These are phyloP conservation scores for Exocentrus adspersus DNA, from an alignment of 2,888 invertebrate genomes.

Conservation along the genomic window DNA sequence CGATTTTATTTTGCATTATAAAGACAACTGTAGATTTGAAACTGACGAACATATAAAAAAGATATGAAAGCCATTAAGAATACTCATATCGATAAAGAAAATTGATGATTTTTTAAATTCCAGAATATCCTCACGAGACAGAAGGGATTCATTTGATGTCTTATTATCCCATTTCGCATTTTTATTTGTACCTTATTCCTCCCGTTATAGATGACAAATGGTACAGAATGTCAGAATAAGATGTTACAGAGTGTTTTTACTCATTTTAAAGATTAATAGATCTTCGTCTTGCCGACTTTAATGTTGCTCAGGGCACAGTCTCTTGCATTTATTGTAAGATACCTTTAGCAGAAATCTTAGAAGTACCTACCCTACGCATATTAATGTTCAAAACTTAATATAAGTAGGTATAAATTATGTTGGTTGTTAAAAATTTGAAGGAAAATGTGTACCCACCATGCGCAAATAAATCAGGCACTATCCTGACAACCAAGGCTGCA, in stretches of 20 bases:
- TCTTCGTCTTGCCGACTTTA: constrained; percentile 33
- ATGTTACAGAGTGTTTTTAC: constrained; percentile 49
- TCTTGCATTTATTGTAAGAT: too few relatives aligned
- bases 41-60: too few relatives aligned
- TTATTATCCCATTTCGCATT: constrained; percentile 26
- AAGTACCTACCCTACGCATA: too few relatives aligned
- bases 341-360: too few relatives aligned
- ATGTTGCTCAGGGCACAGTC: constrained; percentile 11
- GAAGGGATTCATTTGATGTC: constrained; percentile 26
- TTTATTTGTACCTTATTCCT: constrained; percentile 29
- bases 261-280: constrained; percentile 51
- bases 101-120: constrained; percentile 20
- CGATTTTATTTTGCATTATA: too few relatives aligned
- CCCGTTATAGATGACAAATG: constrained; percentile 45
- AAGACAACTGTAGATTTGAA: too few relatives aligned
- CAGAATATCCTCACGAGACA: constrained; percentile 21
- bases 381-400: too few relatives aligned
- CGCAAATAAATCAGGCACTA: too few relatives aligned
- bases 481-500: too few relatives aligned
- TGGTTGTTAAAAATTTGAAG: too few relatives aligned
- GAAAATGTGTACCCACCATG: too few relatives aligned
- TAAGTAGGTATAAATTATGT: too few relatives aligned
- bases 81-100: constrained; percentile 9
- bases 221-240: constrained; percentile 45
- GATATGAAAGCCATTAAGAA: constrained; percentile 19